Percentiles rank a stretch among this genome's conserved stretches.
Conservation (phyloP, 2,797 vertebrate genomes). For the Gymnopithys bicolor region DNA sequence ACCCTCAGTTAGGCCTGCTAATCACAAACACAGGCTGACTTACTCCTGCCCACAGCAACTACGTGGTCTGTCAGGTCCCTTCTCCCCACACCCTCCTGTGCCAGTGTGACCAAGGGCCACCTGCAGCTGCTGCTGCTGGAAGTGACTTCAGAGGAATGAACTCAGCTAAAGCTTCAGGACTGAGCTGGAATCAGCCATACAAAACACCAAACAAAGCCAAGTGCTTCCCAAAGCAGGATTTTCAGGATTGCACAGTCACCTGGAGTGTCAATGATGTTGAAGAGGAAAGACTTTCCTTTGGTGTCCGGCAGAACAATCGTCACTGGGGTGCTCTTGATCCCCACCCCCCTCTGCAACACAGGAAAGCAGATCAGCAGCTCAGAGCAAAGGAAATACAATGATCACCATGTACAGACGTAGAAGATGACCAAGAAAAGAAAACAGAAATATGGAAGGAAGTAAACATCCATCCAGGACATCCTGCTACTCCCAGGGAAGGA, state of each 20-base stretch:
- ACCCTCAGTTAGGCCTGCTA: neutral
- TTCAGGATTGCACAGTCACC: slow-evolving; percentile 75
- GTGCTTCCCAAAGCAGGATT: neutral
- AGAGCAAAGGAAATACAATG: neutral
- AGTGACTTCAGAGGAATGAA: neutral
- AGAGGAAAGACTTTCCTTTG: slow-evolving; percentile 97
- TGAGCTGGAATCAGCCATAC: neutral
- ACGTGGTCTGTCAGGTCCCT: neutral
- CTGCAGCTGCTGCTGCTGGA: neutral
- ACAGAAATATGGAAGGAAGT: neutral
- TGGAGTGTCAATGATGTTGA: slow-evolving; percentile 99
- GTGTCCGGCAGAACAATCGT: slow-evolving; percentile 97
- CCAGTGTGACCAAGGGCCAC: neutral
- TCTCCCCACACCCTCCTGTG: neutral
- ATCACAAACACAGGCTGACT: neutral
- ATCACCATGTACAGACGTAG: neutral
- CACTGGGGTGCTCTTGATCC: slow-evolving; percentile 98
- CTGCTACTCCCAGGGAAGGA: neutral
- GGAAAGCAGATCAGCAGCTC: neutral
- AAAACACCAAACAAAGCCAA: neutral
- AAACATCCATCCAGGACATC: neutral
- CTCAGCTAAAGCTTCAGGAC: neutral
- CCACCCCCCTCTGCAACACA: slow-evolving; percentile 90
- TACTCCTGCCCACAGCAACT: neutral
- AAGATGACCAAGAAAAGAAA: neutral